Evolutionary conservation across 2,797 vertebrate genomes (phyloP).

Genomic region (Sparus aurata): DNA sequence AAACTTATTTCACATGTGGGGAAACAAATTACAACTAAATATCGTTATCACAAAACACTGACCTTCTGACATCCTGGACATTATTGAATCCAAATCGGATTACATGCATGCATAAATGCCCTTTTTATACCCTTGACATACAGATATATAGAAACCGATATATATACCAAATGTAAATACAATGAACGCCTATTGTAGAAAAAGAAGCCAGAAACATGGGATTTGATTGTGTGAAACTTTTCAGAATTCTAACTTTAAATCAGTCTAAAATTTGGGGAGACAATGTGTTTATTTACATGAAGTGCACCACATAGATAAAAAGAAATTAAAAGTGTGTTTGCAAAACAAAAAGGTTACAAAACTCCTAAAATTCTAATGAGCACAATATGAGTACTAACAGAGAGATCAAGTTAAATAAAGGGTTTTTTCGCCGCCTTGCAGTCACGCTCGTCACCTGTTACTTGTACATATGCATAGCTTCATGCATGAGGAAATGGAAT

Average conservation of each 20-base stretch:
- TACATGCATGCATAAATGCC: background rate
- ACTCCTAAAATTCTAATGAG: background rate
- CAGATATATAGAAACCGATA: too few species aligned
- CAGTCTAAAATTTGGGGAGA: too few species aligned
- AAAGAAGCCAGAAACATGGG: background rate
- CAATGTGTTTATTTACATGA: too few species aligned
- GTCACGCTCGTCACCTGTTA: background rate
- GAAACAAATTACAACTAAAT: background rate
- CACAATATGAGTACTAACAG: background rate
- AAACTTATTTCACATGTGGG: background rate
- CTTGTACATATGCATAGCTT: background rate
- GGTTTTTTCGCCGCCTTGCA: background rate
- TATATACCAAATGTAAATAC: background rate
- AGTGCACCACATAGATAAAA: too few species aligned
- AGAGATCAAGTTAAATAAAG: too few species aligned
- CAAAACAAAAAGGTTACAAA: background rate
- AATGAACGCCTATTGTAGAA: background rate
- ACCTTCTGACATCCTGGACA: too few species aligned
- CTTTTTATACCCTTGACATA: background rate
- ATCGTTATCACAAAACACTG: background rate
- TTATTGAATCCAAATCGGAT: background rate
- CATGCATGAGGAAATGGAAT: background rate
- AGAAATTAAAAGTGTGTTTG: too few species aligned
- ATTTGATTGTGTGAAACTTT: background rate
- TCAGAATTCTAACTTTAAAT: too few species aligned